Conservation (phyloP, 2,797 vertebrate species). For the Sphenodon punctatus region DNA sequence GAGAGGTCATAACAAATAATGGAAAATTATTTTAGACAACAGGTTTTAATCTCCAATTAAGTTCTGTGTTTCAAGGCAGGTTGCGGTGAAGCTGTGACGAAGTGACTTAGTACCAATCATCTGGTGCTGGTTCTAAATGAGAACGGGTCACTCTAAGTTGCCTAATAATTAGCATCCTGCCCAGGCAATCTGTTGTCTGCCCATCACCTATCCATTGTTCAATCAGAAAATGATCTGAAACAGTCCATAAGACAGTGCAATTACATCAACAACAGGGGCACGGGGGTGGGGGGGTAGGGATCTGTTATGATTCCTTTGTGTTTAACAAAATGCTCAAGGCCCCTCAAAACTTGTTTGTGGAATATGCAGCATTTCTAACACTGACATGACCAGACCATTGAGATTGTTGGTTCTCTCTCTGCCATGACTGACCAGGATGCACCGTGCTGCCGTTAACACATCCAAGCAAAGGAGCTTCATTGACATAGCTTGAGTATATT, state of each 20-base stretch:
- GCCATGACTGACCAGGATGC: neutral
- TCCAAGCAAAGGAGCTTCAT: neutral
- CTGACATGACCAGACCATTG: neutral
- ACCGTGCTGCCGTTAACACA: neutral
- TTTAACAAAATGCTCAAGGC: neutral
- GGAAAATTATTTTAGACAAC: slow-evolving; percentile 4
- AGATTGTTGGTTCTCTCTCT: neutral
- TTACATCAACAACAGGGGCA: neutral
- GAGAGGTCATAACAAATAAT: neutral
- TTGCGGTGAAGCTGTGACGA: neutral
- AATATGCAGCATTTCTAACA: neutral
- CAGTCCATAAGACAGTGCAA: neutral
- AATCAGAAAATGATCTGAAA: neutral
- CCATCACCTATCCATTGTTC: neutral
- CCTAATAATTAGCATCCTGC: neutral
- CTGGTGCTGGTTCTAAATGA: neutral
- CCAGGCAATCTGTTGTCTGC: neutral
- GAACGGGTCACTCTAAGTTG: neutral
- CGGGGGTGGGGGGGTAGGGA: neutral
- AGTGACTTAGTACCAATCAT: neutral
- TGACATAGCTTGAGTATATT: neutral
- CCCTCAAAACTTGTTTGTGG: neutral
- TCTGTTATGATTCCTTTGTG: neutral
- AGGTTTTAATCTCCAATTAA: slow-evolving; percentile 15
- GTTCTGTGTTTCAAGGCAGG: neutral